Evolutionary conservation across 2,888 invertebrate species (phyloP).

Genomic region (Calameuta idolon): DNA sequence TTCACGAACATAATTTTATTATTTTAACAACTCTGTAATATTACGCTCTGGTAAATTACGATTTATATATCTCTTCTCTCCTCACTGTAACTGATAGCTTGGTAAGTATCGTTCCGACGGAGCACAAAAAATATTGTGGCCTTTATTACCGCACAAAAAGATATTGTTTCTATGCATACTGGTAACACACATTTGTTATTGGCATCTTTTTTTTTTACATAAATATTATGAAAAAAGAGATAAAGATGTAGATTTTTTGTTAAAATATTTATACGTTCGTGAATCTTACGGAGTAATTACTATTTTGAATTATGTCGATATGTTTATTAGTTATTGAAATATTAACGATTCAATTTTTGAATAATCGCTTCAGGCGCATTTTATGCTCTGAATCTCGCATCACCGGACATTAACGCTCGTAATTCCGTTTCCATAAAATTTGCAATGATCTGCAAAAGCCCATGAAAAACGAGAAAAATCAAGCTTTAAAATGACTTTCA

Average conservation of each 20-base stretch:
- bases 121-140: background rate
- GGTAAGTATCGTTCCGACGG: background rate
- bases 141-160: background rate
- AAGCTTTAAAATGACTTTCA: too few relatives aligned
- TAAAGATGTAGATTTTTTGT: background rate
- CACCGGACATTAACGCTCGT: too few relatives aligned
- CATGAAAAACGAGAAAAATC: too few relatives aligned
- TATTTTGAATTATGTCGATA: background rate
- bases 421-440: too few relatives aligned
- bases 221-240: background rate
- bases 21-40: constrained; percentile 9
- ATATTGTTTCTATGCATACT: background rate
- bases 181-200: background rate
- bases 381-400: too few relatives aligned
- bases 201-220: background rate
- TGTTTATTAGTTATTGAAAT: background rate
- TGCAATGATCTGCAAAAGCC: too few relatives aligned
- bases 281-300: background rate
- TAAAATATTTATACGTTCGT: background rate
- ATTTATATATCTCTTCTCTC: background rate
- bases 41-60: constrained; percentile 5
- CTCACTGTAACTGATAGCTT: background rate
- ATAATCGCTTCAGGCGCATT: too few relatives aligned
- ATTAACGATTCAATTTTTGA: too few relatives aligned
- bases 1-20: background rate